These are phyloP conservation scores for Nyctereutes procyonoides DNA, from an alignment of 2,113 vertebrate genomes.

Conservation along the genomic window DNA sequence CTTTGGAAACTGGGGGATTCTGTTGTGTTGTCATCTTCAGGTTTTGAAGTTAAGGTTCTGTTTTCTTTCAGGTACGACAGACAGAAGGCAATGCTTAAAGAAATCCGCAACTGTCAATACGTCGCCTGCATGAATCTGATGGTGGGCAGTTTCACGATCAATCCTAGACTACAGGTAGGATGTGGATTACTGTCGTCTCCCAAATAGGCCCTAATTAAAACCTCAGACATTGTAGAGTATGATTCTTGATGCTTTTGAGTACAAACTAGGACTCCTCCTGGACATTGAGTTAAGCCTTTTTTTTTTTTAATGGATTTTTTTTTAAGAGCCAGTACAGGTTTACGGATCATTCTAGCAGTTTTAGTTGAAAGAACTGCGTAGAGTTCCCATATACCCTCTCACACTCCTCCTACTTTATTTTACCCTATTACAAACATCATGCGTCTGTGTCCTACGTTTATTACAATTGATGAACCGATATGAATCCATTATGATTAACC, in stretches of 20 bases:
- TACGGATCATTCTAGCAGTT: neutral
- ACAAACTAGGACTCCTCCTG: neutral
- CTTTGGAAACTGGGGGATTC: neutral
- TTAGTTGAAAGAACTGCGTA: neutral
- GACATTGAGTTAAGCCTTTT: neutral
- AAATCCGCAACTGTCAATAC: slow-evolving; percentile 90
- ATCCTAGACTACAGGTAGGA: slow-evolving; percentile 90
- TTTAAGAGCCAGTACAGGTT: neutral
- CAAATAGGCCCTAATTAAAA: neutral
- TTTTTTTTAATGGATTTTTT: neutral
- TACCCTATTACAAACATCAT: neutral
- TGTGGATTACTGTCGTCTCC: neutral
- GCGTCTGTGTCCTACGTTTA: neutral
- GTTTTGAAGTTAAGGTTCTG: neutral
- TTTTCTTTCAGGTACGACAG: slow-evolving; percentile 87
- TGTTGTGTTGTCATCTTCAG: neutral
- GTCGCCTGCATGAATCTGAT: slow-evolving; percentile 91
- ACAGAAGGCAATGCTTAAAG: slow-evolving; percentile 89
- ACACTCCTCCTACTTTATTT: accelerated
- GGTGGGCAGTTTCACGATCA: slow-evolving; percentile 90
- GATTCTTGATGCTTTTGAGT: neutral
- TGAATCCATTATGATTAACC: neutral
- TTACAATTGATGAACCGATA: neutral
- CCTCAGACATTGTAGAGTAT: neutral
- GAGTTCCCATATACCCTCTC: neutral